These are phyloP conservation scores for Cranoglanis bouderius DNA, from an alignment of 2,113 vertebrate species.

Conservation along the genomic window DNA sequence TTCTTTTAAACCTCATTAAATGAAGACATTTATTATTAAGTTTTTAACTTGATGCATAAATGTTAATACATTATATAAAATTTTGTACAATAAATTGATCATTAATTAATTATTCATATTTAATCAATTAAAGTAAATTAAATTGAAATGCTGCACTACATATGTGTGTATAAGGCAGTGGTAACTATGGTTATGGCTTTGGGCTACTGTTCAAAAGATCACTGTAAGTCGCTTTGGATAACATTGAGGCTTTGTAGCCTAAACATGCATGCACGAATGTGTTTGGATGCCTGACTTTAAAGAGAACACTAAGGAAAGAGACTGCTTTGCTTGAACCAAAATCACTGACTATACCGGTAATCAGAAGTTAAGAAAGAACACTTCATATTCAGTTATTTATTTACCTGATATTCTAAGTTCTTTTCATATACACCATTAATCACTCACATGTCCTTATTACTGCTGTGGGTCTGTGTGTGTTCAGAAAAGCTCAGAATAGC, in stretches of 20 bases:
- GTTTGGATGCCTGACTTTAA: not conserved
- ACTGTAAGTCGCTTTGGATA: not conserved
- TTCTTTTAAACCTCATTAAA: not conserved
- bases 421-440: conserved; percentile 53
- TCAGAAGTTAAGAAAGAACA: not conserved
- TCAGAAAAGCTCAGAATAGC: conserved; percentile 46
- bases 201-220: not conserved
- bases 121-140: not conserved
- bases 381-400: not conserved
- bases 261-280: not conserved
- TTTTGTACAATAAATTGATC: not conserved
- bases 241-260: not conserved
- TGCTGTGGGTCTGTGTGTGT: conserved; percentile 58
- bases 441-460: conserved; percentile 45
- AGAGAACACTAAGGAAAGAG: not conserved
- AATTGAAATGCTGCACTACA: not conserved
- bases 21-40: not conserved
- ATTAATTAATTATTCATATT: not conserved
- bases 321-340: not conserved
- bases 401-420: not conserved
- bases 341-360: not conserved
- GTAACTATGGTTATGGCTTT: not conserved
- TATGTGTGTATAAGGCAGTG: not conserved
- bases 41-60: not conserved
- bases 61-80: not conserved